Evolutionary conservation across 2,888 invertebrate species (phyloP).

Genomic region (Hermodice carunculata): DNA sequence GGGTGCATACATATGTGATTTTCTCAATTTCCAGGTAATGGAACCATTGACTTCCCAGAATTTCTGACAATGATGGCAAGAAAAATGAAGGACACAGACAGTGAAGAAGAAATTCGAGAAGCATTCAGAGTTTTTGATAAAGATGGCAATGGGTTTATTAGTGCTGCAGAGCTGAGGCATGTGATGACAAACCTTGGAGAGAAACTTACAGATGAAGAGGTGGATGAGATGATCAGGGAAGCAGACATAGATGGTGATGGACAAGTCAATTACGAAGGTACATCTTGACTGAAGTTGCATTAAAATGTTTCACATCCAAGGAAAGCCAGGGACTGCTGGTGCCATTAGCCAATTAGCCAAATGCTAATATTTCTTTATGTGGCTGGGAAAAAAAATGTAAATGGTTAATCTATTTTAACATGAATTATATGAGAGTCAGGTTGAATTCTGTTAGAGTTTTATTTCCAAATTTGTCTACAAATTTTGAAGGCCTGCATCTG

Average conservation of each 20-base stretch:
- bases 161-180: conserved; percentile 97
- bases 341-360: too few species aligned
- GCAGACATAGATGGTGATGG: conserved; percentile 99
- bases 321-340: too few species aligned
- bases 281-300: too few species aligned
- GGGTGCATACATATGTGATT: too few species aligned
- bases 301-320: too few species aligned
- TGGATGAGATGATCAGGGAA: conserved; percentile 99
- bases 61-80: conserved; percentile 99
- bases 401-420: too few species aligned
- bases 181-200: conserved; percentile 99
- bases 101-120: conserved; percentile 98
- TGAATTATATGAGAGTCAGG: too few species aligned
- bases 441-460: too few species aligned
- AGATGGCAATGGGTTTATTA: conserved; percentile 99
- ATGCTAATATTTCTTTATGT: too few species aligned
- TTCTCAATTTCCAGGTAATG: conserved; percentile 71
- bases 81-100: conserved; percentile 97
- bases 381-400: too few species aligned
- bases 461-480: too few species aligned
- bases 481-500: too few species aligned
- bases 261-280: conserved; percentile 96
- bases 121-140: conserved; percentile 99
- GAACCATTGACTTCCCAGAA: conserved; percentile 99
- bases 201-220: conserved; percentile 98